Conservation (phyloP, 2,797 vertebrate genomes). For the Gila robusta region DNA sequence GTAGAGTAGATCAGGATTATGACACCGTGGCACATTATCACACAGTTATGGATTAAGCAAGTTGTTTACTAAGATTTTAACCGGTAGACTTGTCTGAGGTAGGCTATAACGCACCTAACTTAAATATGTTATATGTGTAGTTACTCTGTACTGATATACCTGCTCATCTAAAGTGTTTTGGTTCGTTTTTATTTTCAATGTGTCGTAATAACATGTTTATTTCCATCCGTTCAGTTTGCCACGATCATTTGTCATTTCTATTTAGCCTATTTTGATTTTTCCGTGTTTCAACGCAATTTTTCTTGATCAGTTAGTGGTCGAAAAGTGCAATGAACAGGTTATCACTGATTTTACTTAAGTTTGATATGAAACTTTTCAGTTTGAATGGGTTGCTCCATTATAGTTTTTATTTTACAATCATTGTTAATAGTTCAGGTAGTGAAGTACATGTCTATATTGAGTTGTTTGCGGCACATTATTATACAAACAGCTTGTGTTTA, state of each 20-base stretch:
- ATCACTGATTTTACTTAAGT: neutral
- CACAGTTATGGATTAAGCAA: constrained; percentile 25
- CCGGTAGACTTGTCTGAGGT: neutral
- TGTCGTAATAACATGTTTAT: neutral
- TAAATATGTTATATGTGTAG: neutral
- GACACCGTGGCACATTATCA: constrained; percentile 19
- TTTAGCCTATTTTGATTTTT: neutral
- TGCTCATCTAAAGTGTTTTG: neutral
- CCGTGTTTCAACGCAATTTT: neutral
- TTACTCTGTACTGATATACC: neutral
- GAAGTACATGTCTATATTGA: neutral
- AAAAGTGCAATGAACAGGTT: neutral
- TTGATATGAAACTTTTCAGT: neutral
- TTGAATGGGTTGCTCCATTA: neutral
- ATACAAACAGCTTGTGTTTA: neutral
- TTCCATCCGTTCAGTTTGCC: neutral
- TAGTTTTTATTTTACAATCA: neutral
- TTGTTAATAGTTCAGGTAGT: neutral
- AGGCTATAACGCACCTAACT: neutral
- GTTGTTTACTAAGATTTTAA: constrained; percentile 20
- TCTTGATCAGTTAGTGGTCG: neutral
- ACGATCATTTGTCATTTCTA: neutral
- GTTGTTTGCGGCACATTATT: neutral
- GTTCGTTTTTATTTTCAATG: neutral
- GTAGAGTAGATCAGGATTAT: constrained; percentile 30